Base-by-base conservation (phyloP, 2,888 invertebrate species). In the Cremastinae sp. region DNA sequence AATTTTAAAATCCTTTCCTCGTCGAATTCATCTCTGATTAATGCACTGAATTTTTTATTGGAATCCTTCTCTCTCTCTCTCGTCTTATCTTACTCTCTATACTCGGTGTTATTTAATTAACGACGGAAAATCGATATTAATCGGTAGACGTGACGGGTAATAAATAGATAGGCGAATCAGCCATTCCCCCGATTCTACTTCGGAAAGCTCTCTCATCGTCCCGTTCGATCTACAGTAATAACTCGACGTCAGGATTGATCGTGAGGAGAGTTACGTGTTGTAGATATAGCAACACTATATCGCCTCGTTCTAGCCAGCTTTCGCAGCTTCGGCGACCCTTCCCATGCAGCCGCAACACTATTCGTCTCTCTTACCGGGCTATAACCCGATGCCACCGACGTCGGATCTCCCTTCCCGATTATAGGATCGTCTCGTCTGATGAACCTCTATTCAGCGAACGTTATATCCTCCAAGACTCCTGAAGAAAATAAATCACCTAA, bases 361-460 rank as follows among this genome's bases (percentile, higher is more conserved):
- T 77, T 70, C 77, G 74, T 77, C 77, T 77, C 77, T 77, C 77
- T 77, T 77, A 77, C 70, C 20, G 58, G 69, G 73, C 70, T 70
- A 70, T 74, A 78, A 75, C 74, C 66, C 64, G 70, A 64, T 74
- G 56, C 62, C 51, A 56, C 61, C 53, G 69, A 53, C 47, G 66
- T 74, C 64, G 61, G 28, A 47, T 68, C 45, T 61, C 74, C 68
- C 70, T 76, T 72, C 71, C 65, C 66, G 65, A 74, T 75, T 69
- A 78, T 77, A 65, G 70, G 71, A 76, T 78, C 75, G 77, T 79
- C 78, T 81, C 79, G 79, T 82, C 80, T 84, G 83, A 84, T 81
- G 83, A 83, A 80, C 79, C 81, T 80, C 83, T 83, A 85, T 83
- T 85, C 84, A 83, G 77, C 75, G 73, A 56, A 68, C 69, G 65